A percentile compares a stretch with the other conserved stretches of the same genome.
Conservation (phyloP, 2,113 vertebrate species). For the Lepisosteus oculatus region DNA sequence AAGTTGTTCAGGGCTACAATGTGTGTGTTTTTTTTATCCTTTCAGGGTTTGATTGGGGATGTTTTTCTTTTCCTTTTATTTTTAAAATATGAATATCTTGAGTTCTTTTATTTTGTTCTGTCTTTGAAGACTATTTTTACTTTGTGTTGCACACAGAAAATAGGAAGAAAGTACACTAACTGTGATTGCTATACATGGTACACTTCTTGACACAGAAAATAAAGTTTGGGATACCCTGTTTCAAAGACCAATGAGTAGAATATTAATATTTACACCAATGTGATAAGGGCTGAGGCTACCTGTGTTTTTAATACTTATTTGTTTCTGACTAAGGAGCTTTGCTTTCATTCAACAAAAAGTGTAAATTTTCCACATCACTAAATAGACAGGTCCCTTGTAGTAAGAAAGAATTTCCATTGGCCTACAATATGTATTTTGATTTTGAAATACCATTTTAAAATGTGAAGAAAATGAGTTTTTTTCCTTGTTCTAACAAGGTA, state of each 20-base stretch:
- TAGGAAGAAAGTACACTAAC: constrained; percentile 60
- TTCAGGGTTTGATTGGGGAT: constrained; percentile 1
- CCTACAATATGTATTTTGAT: too few relatives aligned
- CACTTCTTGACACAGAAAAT: constrained; percentile 67
- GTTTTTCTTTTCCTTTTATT: background rate
- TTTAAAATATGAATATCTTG: constrained; percentile 22
- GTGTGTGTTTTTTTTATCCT: background rate
- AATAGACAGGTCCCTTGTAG: too few relatives aligned
- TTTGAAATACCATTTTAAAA: too few relatives aligned
- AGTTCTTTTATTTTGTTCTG: background rate
- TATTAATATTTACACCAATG: constrained; percentile 26
- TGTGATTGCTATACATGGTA: constrained; percentile 46
- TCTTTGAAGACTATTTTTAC: constrained; percentile 18
- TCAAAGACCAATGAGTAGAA: constrained; percentile 52
- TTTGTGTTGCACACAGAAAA: constrained; percentile 58
- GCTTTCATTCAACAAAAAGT: too few relatives aligned
- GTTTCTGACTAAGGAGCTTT: too few relatives aligned
- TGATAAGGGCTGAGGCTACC: background rate
- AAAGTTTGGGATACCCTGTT: constrained; percentile 79
- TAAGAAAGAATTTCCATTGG: too few relatives aligned
- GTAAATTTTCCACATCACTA: too few relatives aligned
- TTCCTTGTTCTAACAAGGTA: too few relatives aligned
- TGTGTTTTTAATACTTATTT: too few relatives aligned
- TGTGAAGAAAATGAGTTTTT: too few relatives aligned
- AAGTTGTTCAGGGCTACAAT: constrained; percentile 20